These are phyloP conservation scores for Momotus momota DNA, from an alignment of 2,797 vertebrate species.

Conservation along the genomic window DNA sequence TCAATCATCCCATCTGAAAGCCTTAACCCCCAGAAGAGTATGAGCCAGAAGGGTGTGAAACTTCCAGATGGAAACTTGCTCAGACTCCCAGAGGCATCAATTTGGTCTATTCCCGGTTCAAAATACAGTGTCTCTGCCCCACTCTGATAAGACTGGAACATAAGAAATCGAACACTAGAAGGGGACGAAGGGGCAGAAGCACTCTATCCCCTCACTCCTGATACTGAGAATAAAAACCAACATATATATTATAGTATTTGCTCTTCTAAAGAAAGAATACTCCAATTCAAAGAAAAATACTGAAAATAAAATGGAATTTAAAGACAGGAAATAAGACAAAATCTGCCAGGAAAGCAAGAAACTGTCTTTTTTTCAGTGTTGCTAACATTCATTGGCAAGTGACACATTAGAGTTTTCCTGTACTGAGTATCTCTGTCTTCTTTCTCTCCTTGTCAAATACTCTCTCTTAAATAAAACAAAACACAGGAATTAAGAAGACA, in stretches of 20 bases:
- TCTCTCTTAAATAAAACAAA: neutral
- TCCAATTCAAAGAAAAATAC: neutral
- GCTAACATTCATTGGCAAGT: neutral
- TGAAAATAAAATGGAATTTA: neutral
- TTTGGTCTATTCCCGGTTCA: neutral
- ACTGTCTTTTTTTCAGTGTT: neutral
- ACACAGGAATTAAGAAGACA: neutral
- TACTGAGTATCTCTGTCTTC: neutral
- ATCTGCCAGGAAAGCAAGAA: neutral
- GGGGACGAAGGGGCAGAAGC: neutral
- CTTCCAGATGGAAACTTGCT: neutral
- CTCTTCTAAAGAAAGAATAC: neutral
- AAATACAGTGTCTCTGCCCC: neutral
- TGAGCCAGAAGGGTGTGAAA: neutral
- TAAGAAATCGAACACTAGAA: neutral
- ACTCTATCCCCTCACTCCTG: neutral
- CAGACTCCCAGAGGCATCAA: neutral
- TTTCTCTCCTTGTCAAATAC: neutral
- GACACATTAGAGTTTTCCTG: neutral
- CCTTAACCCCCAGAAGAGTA: neutral
- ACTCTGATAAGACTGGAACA: neutral
- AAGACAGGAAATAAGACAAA: conserved; percentile 37
- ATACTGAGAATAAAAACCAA: neutral
- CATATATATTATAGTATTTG: neutral
- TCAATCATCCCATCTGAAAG: neutral